Percentiles rank a stretch among this genome's conserved stretches.
phyloP scores from a whole-genome alignment of 2,113 vertebrate species.

The Eidolon helvum region DNA sequence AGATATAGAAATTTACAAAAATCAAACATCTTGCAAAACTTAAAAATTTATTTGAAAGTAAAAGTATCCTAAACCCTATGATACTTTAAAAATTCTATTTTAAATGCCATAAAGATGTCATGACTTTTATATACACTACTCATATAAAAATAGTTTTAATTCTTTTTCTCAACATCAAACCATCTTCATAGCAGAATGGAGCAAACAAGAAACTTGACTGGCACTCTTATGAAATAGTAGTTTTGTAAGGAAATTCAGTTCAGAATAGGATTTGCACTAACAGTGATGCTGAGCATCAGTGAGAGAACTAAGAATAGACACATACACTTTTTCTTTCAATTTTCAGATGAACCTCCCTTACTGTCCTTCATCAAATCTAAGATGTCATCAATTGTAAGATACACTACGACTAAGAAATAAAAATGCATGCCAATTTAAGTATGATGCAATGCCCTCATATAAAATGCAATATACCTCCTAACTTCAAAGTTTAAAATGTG shows the following conservation, averaged over 20 bases:
- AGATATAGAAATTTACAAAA: background rate
- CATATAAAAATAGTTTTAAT: background rate
- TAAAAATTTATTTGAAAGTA: background rate
- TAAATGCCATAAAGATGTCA: background rate
- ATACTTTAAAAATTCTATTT: slow-evolving; percentile 39
- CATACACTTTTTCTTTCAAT: background rate
- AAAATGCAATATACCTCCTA: background rate
- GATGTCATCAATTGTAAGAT: background rate
- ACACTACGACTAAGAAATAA: background rate
- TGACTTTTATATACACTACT: background rate
- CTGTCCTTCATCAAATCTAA: background rate
- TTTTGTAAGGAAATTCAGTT: background rate
- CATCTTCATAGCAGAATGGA: background rate
- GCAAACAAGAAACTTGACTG: background rate
- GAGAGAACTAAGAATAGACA: background rate
- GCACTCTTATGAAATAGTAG: background rate
- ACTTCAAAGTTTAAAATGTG: background rate
- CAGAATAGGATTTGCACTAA: background rate
- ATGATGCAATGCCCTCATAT: background rate
- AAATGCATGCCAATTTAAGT: background rate
- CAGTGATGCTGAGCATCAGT: background rate
- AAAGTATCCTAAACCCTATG: background rate
- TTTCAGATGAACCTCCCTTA: background rate
- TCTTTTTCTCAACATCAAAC: background rate
- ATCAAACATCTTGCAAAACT: background rate